Evolutionary conservation across 2,797 vertebrate species (phyloP).

Genomic region (Sphenopsis melanotis): DNA sequence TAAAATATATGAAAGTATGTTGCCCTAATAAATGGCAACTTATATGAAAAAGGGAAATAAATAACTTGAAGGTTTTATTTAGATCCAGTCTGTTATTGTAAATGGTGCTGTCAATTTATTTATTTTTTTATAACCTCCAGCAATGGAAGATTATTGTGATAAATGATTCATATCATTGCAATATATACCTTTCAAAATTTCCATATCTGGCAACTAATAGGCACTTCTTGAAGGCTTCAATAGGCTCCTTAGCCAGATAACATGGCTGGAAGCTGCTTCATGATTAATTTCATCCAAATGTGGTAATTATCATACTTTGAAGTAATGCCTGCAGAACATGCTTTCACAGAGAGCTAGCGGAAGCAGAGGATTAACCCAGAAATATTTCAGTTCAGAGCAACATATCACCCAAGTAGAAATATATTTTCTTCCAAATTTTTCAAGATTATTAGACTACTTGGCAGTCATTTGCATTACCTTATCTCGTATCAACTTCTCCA

Average conservation of each 20-base stretch:
- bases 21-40: not conserved
- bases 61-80: conserved; percentile 25
- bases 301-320: conserved; percentile 72
- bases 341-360: conserved; percentile 51
- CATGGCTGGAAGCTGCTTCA: conserved; percentile 60
- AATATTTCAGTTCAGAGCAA: conserved; percentile 50
- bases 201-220: conserved; percentile 66
- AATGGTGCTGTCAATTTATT: conserved; percentile 55
- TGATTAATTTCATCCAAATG: conserved; percentile 74
- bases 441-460: not conserved
- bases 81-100: conserved; percentile 54
- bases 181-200: conserved; percentile 64
- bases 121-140: conserved; percentile 65
- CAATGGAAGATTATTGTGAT: conserved; percentile 71
- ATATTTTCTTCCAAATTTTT: conserved; percentile 31
- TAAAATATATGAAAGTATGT: not conserved
- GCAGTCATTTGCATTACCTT: conserved; percentile 29
- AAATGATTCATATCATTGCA: conserved; percentile 71
- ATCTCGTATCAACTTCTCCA: conserved; percentile 17
- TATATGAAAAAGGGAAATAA: not conserved
- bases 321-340: conserved; percentile 63
- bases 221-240: conserved; percentile 58
- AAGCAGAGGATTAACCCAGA: conserved; percentile 64
- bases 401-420: conserved; percentile 19
- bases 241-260: conserved; percentile 57